Evolutionary conservation across 2,888 invertebrate genomes (phyloP).

Genomic region (Drosophila quinaria): DNA sequence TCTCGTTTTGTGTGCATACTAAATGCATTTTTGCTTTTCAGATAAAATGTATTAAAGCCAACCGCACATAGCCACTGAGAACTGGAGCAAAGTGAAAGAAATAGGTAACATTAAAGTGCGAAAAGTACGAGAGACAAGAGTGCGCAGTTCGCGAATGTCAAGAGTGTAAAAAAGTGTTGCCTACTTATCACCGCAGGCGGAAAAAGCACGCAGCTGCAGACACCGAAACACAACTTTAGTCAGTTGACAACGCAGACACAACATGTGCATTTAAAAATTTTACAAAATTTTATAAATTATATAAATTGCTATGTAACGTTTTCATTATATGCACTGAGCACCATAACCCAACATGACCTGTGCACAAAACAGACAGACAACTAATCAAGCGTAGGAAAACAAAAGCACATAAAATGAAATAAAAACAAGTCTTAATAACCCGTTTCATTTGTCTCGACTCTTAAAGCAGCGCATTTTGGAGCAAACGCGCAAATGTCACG

Average conservation of each 20-base stretch:
- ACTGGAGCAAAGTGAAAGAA: conserved; percentile 7
- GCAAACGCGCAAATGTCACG: conserved; percentile 73
- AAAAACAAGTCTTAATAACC: conserved; percentile 56
- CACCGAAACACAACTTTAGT: conserved; percentile 4
- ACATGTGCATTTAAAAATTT: conserved; percentile 36
- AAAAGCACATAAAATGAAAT: neutral
- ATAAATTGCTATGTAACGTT: conserved; percentile 46
- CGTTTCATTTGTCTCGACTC: conserved; percentile 50
- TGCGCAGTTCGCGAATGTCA: conserved; percentile 1
- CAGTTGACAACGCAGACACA: neutral
- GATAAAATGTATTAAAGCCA: conserved; percentile 47
- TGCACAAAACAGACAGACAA: conserved; percentile 62
- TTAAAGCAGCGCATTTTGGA: conserved; percentile 68
- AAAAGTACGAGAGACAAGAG: neutral
- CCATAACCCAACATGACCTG: conserved; percentile 36
- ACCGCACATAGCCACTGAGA: conserved; percentile 10
- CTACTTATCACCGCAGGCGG: conserved; percentile 23
- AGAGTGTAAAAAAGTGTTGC: conserved; percentile 28
- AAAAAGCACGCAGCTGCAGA: neutral
- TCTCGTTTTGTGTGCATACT: conserved; percentile 64
- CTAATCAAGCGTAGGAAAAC: conserved; percentile 52
- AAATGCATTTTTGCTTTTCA: conserved; percentile 66
- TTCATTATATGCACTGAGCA: conserved; percentile 2
- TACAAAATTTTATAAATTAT: conserved; percentile 43
- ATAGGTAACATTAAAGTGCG: conserved; percentile 9